Base-by-base conservation (phyloP, 2,113 vertebrate species). In the Onychostruthus taczanowskii region DNA sequence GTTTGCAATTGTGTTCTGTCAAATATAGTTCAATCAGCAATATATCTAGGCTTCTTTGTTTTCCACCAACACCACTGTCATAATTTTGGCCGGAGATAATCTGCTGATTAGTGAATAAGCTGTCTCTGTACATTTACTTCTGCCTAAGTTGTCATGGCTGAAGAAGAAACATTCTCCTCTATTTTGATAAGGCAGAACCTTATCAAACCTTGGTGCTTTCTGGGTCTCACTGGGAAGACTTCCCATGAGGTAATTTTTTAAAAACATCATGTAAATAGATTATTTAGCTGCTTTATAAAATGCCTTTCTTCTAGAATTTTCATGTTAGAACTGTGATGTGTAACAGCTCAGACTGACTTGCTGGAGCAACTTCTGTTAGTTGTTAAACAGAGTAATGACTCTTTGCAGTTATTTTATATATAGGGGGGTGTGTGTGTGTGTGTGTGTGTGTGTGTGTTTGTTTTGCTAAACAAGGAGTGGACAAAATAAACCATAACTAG, bases 371-470 rank as follows among this genome's bases (percentile, higher is more conserved):
- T 74, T 35, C 43, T 84, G 16, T 66, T 61, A 46, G 30, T 17
- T 66, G 35, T n/a, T 58, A 62, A 74, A 61, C 0, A 4, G 30
- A 73, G 19, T 39, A 63, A 63, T 16, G 18, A 30, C n/a, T 70
- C 13, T 78, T 90, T 52, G 30, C 39, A 61, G 49, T 33, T 63
- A 79, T 35, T 68, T 59, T 5, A 18, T 63, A 16, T 14, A 14
- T 31, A n/a, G n/a, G n/a, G n/a, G n/a, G n/a, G 30, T 7, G 1
- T 31, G 7, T 21, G 5, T n/a, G 8, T 7, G 6, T 68, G 41
- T 7, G 1, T 31, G 10, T 21, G 9, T n/a, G 11, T 63, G 37
- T 7, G 2, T 31, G 8, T 24, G 9, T n/a, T 9, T 9, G 9
- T 72, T 75, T 35, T 63, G 16, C 27, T 66, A 58, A 67, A 75